These are phyloP conservation scores for Lichenostomus cassidix DNA, from an alignment of 2,113 vertebrate genomes.

Conservation along the genomic window DNA sequence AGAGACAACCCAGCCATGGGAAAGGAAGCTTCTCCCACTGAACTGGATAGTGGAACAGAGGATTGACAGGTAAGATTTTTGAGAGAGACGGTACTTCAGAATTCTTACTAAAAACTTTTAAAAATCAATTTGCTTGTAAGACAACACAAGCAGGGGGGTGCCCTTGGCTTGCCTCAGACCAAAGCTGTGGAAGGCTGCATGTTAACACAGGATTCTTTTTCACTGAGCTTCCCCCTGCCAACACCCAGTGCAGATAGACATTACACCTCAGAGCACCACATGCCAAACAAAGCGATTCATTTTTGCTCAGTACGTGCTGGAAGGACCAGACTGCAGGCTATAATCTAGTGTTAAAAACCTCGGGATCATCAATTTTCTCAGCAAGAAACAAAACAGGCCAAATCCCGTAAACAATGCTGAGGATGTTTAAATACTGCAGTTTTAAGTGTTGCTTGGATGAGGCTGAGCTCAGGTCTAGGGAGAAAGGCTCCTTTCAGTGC, in stretches of 20 bases:
- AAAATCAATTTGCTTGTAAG: not conserved
- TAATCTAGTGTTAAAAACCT: not conserved
- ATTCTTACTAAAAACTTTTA: not conserved
- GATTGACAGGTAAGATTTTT: not conserved
- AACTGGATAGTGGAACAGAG: not conserved
- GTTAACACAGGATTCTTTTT: not conserved
- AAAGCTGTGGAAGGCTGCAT: not conserved
- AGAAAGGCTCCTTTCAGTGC: not conserved
- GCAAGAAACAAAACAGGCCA: not conserved
- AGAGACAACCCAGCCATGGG: not conserved
- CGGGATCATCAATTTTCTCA: not conserved
- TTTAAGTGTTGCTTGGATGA: not conserved
- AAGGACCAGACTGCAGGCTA: conserved; percentile 15
- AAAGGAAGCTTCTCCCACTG: not conserved
- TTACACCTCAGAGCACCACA: not conserved
- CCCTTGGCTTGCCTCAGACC: not conserved
- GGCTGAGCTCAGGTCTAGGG: not conserved
- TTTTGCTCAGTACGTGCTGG: not conserved
- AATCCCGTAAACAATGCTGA: not conserved
- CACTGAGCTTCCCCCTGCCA: not conserved
- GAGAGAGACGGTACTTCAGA: not conserved
- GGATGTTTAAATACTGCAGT: not conserved
- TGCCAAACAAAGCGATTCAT: not conserved
- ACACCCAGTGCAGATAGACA: not conserved
- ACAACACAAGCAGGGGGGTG: not conserved